Conservation (phyloP, 2,113 vertebrate species). For the Craseonycteris thonglongyai region DNA sequence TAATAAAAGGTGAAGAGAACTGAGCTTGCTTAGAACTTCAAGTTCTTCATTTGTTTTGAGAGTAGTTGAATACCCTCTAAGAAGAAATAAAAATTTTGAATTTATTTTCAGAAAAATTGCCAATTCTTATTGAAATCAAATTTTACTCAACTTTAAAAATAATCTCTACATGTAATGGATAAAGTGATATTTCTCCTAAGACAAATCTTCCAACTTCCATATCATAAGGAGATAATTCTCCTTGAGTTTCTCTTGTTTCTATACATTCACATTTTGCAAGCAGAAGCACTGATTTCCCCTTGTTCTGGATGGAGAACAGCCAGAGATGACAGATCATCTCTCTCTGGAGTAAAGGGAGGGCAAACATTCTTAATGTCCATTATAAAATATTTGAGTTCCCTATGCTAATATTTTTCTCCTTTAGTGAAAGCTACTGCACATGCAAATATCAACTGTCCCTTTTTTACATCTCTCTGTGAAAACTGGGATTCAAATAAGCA, state of each 20-base stretch:
- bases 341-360: not conserved
- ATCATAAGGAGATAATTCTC: not conserved
- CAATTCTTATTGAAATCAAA: not conserved
- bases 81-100: not conserved
- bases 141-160: not conserved
- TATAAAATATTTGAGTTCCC: not conserved
- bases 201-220: not conserved
- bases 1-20: accelerated
- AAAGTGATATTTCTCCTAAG: not conserved
- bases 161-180: not conserved
- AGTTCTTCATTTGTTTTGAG: not conserved
- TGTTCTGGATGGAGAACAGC: not conserved
- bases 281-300: not conserved
- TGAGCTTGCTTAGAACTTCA: not conserved
- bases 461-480: not conserved
- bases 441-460: accelerated
- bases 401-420: not conserved
- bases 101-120: not conserved
- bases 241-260: not conserved
- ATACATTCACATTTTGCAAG: not conserved
- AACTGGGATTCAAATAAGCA: not conserved
- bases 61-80: not conserved
- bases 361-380: not conserved
- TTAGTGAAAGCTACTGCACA: not conserved
- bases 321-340: not conserved